These are phyloP conservation scores for Coturnix japonica DNA, from an alignment of 2,113 vertebrate genomes.

Conservation along the genomic window DNA sequence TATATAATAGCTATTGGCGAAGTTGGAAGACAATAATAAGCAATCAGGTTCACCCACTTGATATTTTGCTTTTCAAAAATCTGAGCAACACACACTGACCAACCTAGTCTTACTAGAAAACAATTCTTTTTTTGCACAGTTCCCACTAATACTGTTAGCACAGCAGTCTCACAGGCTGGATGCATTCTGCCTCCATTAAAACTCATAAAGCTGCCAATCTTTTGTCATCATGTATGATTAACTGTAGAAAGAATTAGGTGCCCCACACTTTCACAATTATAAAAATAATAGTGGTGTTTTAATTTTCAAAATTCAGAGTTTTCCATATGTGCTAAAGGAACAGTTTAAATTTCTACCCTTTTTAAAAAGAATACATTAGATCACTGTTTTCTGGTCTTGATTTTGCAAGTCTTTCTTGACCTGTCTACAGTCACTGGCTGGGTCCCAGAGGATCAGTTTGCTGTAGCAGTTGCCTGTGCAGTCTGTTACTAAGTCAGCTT, in stretches of 20 bases:
- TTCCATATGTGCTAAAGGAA: not conserved
- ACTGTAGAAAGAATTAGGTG: not conserved
- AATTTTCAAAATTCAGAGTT: not conserved
- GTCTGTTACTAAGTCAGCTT: not conserved
- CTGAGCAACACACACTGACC: not conserved
- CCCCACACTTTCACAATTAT: not conserved
- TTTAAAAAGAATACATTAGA: not conserved
- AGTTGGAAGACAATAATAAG: slow-evolving; percentile 34
- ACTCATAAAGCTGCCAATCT: not conserved
- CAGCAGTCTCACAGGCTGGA: not conserved
- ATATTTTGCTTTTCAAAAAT: not conserved
- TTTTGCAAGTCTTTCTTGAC: not conserved
- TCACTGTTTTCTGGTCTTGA: not conserved
- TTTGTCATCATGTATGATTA: not conserved
- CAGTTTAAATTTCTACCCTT: not conserved
- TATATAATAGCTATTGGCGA: slow-evolving; percentile 30
- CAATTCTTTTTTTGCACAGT: not conserved
- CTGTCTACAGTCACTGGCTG: not conserved
- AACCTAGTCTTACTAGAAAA: not conserved
- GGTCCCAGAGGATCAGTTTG: not conserved
- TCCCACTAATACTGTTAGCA: not conserved
- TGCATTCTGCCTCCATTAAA: not conserved
- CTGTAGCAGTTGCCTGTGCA: not conserved
- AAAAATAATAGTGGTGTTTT: not conserved
- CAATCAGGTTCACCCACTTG: slow-evolving; percentile 11